A percentile compares a stretch with the other conserved stretches of the same genome.
Evolutionary conservation across 37 sponge, comb jelly and placozoan genomes (phyloP).

Genomic region (Amphimedon queenslandica): DNA sequence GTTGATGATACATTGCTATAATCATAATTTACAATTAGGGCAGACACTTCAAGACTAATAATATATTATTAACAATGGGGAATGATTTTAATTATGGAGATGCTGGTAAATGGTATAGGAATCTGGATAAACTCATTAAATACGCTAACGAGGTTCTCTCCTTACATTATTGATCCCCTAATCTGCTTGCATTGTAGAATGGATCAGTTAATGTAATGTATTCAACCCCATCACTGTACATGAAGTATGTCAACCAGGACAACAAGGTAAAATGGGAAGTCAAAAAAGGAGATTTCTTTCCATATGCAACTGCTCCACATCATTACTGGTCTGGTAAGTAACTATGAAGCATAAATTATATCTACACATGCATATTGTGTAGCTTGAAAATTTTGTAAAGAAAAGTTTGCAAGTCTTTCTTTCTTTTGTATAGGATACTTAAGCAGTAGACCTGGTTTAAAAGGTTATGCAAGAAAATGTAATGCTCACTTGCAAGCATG

Average conservation of each 20-base stretch:
- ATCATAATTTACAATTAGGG: constrained; percentile 27
- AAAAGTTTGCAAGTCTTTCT: no score
- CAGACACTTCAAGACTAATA: constrained; percentile 49
- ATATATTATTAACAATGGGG: constrained; percentile 97
- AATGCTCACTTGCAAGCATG: constrained; percentile 89
- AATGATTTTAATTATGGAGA: constrained; percentile 85
- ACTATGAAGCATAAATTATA: neutral
- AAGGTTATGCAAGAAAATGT: constrained; percentile 78
- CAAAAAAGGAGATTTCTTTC: constrained; percentile 97
- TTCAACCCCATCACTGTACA: constrained; percentile 87
- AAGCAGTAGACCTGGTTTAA: constrained; percentile 89
- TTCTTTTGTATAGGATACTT: constrained; percentile 85
- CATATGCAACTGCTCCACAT: constrained; percentile 77
- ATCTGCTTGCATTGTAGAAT: constrained; percentile 2
- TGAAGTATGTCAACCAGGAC: constrained; percentile 66
- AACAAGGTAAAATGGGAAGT: constrained; percentile 43
- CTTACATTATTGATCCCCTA: neutral
- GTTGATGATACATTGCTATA: no score
- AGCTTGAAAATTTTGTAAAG: no score
- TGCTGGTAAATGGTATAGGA: constrained; percentile 74
- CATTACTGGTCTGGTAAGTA: constrained; percentile 82
- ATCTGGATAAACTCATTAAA: constrained; percentile 90
- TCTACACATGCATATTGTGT: no score
- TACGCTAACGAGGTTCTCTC: constrained; percentile 43
- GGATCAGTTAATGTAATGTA: constrained; percentile 82